These are phyloP conservation scores for Zapus hudsonius DNA, from an alignment of 2,113 vertebrate genomes.

Conservation along the genomic window DNA sequence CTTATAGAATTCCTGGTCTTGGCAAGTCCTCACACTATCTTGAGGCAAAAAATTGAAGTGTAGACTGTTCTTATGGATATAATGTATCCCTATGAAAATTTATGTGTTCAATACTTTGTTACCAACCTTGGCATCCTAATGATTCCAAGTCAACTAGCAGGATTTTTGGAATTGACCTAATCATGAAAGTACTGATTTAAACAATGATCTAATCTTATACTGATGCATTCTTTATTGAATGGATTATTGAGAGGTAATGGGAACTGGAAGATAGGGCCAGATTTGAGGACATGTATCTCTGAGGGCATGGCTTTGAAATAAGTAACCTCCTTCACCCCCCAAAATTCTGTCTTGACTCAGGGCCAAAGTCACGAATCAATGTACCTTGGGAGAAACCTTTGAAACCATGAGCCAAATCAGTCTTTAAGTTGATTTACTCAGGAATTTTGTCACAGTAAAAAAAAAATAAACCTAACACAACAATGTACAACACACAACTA, in stretches of 20 bases:
- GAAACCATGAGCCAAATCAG: too few relatives aligned
- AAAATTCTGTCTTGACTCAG: not conserved
- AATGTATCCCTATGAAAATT: not conserved
- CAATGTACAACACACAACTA: too few relatives aligned
- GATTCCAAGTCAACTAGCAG: too few relatives aligned
- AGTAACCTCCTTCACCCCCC: not conserved
- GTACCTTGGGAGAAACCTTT: rapidly evolving
- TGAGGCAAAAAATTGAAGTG: not conserved
- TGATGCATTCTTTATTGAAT: too few relatives aligned
- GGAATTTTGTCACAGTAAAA: not conserved
- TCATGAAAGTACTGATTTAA: not conserved
- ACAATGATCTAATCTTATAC: not conserved
- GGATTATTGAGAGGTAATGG: too few relatives aligned
- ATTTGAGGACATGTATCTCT: not conserved
- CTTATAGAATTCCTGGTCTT: not conserved
- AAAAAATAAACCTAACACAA: too few relatives aligned
- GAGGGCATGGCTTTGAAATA: not conserved
- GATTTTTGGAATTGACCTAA: too few relatives aligned
- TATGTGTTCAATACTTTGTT: too few relatives aligned
- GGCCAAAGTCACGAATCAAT: not conserved
- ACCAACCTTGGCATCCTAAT: too few relatives aligned
- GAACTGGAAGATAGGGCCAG: not conserved
- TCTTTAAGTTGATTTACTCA: not conserved
- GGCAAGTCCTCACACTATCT: not conserved
- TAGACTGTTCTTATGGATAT: not conserved